Conservation (phyloP, 2,888 invertebrate genomes). For the Aethes cnicana region DNA sequence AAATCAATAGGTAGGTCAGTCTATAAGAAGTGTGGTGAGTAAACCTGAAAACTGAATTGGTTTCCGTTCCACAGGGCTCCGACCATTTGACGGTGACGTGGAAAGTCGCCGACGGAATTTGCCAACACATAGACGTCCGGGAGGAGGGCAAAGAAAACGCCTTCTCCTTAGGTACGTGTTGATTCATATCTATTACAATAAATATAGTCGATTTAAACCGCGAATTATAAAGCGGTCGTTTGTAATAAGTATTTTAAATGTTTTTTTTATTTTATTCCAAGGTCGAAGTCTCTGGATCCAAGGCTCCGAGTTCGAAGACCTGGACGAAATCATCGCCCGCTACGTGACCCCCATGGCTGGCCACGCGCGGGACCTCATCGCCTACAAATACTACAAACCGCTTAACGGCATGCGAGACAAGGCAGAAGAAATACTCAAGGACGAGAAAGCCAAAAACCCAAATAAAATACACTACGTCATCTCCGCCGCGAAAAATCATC, state of each 20-base stretch:
- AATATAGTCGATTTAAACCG: neutral
- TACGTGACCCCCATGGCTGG: conserved; percentile 98
- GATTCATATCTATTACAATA: neutral
- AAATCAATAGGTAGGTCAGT: too few relatives aligned
- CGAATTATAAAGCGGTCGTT: neutral
- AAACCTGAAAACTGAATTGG: neutral
- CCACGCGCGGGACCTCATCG: conserved; percentile 93
- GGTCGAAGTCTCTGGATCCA: conserved; percentile 90
- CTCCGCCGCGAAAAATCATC: conserved; percentile 91
- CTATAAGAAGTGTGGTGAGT: too few relatives aligned
- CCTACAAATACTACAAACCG: conserved; percentile 94
- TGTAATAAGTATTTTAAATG: neutral
- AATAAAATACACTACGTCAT: conserved; percentile 94
- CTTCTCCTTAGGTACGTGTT: conserved; percentile 93
- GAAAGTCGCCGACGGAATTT: conserved; percentile 97
- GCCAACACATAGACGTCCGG: conserved; percentile 97
- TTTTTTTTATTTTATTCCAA: conserved; percentile 34
- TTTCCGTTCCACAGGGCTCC: conserved; percentile 84
- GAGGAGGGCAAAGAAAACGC: conserved; percentile 98
- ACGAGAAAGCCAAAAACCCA: conserved; percentile 93
- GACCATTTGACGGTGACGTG: conserved; percentile 99
- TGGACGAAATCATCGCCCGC: conserved; percentile 99
- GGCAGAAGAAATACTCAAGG: conserved; percentile 92
- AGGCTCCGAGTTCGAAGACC: conserved; percentile 97
- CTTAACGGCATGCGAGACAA: conserved; percentile 91